Base-by-base conservation (phyloP, 1,140 invertebrate species). In the Helicorthomorpha holstii region DNA sequence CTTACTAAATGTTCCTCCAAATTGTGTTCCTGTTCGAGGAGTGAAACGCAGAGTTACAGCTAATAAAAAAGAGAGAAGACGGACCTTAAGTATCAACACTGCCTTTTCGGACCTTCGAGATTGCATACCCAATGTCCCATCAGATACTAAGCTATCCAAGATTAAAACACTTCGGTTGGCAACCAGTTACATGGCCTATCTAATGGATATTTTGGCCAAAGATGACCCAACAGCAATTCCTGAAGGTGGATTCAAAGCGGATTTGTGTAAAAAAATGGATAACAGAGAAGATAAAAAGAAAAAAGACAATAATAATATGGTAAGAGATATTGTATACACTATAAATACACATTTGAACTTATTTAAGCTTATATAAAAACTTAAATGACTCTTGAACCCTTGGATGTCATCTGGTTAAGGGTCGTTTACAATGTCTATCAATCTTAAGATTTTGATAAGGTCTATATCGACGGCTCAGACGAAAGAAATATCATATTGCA, bases 61-160 rank as follows among this genome's bases (percentile, higher is more conserved):
- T 26, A 96, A 96, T 65, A 91, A 90, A 68, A 96, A 96, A 65
- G 92, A 96, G 65, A 68, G 91, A 41, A 69, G 90, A 59, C 62
- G 76, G 51, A 97, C 92, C 0, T 83, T 89, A 66, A 91, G 84
- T 57, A 94, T 97, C 57, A 97, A 97, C 69, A 90, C 83, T 53
- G 92, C 91, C 0, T 97, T 95, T 63, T 81, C 87, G 0, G 82
- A 89, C 61, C 71, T 96, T 0, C 68, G 92, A 2, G 88, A 92
- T 52, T 87, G 88, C 64, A 96, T 97, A 59, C 93, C 93, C 0
- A 94, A 95, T 62, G 90, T 96, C 3, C 91, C 91, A 0, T 79
- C 84, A 0, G 92, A 96, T 63, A 96, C 91, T 0, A 96, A 96
- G 69, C 66, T 94, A 45, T 75, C 73, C 29, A 74, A 74, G 60